Evolutionary conservation across 2,888 invertebrate genomes (phyloP), one percentile per base, ranked within the genome.

Genomic region (Epinotia nisella): DNA sequence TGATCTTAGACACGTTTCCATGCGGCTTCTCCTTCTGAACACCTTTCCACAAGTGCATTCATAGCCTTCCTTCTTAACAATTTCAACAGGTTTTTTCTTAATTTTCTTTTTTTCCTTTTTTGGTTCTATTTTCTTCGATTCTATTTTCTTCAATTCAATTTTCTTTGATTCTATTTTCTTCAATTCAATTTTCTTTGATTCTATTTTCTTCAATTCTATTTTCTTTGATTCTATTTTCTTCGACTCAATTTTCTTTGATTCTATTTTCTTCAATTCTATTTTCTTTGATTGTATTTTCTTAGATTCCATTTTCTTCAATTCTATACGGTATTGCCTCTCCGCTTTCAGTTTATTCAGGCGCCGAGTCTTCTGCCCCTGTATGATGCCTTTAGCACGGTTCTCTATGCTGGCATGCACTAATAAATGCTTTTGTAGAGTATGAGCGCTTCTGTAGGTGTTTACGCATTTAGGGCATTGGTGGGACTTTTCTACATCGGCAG

Each of bases 1-100:
- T 0, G 92, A 90, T 39, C 90, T 79, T 1, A 91, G 76, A 75
- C 93, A 93, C 0, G 91, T 90, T 70, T 93, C 89, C 89, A 93
- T 88, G 49, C 91, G 81, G 72, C 88, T 93, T 39, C 89, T 80
- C 2, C 93, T 80, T 68, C 84, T 85, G 55, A 88, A 93, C 0
- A 84, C 78, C 76, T 88, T 82, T 0, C 92, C 91, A 72, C 93
- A 93, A 9, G 90, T 90, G 72, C 93, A 93, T 72, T 86, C 84
- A 56, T 93, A 93, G 0, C 89, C 90, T 70, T 88, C 88, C 45
- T 87, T 88, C 55, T 85, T 79, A 9, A 72, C 61, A 45, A 39
- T 55, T 49, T 61, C 66, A 35, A 60, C 67, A 39, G 76, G 75
- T 62, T 79, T 81, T 59, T 78, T 77, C 53, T 78, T 75, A 10